Evolutionary conservation across 2,888 invertebrate species (phyloP), one percentile per base, ranked within the genome.

Genomic region (Labia minor): DNA sequence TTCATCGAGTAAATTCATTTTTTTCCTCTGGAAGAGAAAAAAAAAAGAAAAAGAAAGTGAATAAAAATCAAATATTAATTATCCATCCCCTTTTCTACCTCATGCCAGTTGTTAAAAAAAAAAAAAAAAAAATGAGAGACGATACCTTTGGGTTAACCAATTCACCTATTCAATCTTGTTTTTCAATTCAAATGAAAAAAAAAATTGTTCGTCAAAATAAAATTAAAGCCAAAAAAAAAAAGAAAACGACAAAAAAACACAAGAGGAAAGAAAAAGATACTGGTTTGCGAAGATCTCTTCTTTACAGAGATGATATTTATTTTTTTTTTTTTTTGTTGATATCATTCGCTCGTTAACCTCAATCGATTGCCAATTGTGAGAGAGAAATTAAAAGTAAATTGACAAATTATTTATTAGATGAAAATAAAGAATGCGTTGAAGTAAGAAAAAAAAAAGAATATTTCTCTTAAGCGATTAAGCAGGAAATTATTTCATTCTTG

Each of bases 31-130:
- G n/a, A 26, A 26, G 4, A 26, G 26, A 4, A 49, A 16, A 49
- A 16, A 49, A 49, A 49, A n/a, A n/a, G n/a, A n/a, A n/a, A n/a
- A n/a, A n/a, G n/a, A n/a, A n/a, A n/a, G n/a, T n/a, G n/a, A n/a
- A n/a, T n/a, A n/a, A n/a, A 49, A 49, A 49, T 49, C 49, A 49
- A 49, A 49, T 49, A 49, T 49, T 49, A 49, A 49, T 49, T 49
- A 49, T n/a, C 33, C 14, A 49, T 49, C 49, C 49, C 49, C 49
- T 33, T 33, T 11, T 6, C 6, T 33, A 11, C 33, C 33, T 26
- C 3, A 26, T 14, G 49, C 49, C 49, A 26, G 8, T 26, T n/a
- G 6, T 49, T 14, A n/a, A n/a, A n/a, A n/a, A n/a, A n/a, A n/a
- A n/a, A n/a, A n/a, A n/a, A n/a, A n/a, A n/a, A n/a, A n/a, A n/a